A percentile compares a stretch with the other conserved stretches of the same genome.
These are phyloP conservation scores for Riparia riparia DNA, from an alignment of 2,113 vertebrate species.

Conservation along the genomic window DNA sequence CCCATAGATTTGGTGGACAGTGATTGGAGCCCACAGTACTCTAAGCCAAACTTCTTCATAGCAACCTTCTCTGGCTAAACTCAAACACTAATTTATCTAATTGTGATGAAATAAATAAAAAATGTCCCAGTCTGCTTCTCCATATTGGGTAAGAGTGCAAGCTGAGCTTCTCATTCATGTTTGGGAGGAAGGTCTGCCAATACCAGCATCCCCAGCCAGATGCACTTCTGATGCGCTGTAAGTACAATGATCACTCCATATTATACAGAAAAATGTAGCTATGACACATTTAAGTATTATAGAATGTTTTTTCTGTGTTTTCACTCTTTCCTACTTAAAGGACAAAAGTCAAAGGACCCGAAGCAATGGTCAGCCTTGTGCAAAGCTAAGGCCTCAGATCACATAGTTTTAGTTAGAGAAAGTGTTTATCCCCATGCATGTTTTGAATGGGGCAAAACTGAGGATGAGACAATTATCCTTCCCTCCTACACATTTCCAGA, in stretches of 20 bases:
- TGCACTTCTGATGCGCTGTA: fast-evolving
- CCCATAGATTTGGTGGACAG: background rate
- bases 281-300: background rate
- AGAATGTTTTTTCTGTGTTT: background rate
- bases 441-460: background rate
- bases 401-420: background rate
- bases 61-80: background rate
- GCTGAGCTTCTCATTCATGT: background rate
- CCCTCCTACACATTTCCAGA: background rate
- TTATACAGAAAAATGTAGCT: background rate
- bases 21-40: background rate
- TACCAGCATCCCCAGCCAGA: background rate
- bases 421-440: background rate
- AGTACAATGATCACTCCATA: background rate
- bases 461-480: background rate
- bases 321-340: background rate
- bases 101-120: background rate
- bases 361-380: background rate
- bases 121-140: background rate
- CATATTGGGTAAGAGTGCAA: background rate
- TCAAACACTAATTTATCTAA: background rate
- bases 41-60: background rate
- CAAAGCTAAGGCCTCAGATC: background rate
- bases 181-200: background rate
- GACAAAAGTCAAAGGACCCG: background rate